Conservation (phyloP, 2,113 vertebrate genomes). For the Periophthalmus modestus region DNA sequence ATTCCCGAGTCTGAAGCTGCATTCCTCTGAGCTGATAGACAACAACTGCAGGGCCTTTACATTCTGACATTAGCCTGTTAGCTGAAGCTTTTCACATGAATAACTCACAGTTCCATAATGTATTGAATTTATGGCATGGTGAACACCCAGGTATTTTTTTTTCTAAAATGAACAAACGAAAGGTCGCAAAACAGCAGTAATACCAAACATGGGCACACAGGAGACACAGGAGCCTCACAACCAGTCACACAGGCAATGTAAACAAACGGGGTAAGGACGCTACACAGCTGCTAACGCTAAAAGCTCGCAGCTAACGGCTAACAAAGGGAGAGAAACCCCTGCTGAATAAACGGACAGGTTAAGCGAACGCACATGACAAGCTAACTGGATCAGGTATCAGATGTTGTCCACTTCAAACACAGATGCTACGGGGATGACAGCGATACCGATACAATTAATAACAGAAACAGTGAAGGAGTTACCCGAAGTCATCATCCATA, state of each 20-base stretch:
- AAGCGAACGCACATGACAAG: slow-evolving; percentile 26
- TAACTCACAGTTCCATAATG: neutral
- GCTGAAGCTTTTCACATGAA: slow-evolving; percentile 27
- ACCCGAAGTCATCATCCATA: slow-evolving; percentile 98
- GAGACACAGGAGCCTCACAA: slow-evolving; percentile 9
- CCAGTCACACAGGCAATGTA: slow-evolving; percentile 62
- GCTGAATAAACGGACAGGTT: slow-evolving; percentile 33
- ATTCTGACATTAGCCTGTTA: slow-evolving; percentile 46
- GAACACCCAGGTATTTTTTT: neutral
- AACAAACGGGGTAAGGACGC: slow-evolving; percentile 65
- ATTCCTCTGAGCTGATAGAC: slow-evolving; percentile 71
- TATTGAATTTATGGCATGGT: neutral
- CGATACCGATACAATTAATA: neutral
- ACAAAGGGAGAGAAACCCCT: slow-evolving; percentile 62
- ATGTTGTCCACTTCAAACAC: neutral
- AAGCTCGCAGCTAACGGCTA: slow-evolving; percentile 61
- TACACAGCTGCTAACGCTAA: slow-evolving; percentile 49
- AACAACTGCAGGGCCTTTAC: slow-evolving; percentile 66
- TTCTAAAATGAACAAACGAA: neutral
- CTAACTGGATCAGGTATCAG: slow-evolving; percentile 9
- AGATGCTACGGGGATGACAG: neutral
- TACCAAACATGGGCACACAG: slow-evolving; percentile 47
- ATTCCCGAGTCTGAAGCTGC: slow-evolving; percentile 65
- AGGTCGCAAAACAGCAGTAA: slow-evolving; percentile 1
- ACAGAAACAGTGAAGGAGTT: slow-evolving; percentile 55